These are phyloP conservation scores for Rhynchomys soricoides DNA, from an alignment of 2,113 vertebrate genomes.

Conservation along the genomic window DNA sequence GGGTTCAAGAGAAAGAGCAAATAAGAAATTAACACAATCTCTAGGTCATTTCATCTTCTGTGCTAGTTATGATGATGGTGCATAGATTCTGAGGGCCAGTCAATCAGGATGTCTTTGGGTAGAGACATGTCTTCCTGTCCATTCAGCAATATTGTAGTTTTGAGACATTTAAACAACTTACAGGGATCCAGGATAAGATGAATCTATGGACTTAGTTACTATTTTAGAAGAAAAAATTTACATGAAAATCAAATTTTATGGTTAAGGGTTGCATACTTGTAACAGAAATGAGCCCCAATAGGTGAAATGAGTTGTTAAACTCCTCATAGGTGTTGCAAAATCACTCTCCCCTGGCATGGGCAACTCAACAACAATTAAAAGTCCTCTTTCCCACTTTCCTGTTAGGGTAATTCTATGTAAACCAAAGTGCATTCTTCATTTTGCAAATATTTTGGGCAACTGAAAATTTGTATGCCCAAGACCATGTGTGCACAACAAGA, in stretches of 20 bases:
- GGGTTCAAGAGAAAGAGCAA: constrained; percentile 55
- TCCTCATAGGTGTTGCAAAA: background rate
- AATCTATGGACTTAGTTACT: constrained; percentile 44
- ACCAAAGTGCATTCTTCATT: background rate
- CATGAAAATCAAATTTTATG: background rate
- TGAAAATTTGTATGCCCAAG: background rate
- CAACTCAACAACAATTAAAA: background rate
- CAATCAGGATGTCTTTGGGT: constrained; percentile 48
- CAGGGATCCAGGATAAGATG: constrained; percentile 49
- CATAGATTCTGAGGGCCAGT: constrained; percentile 66
- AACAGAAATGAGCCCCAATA: background rate
- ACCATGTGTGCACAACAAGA: background rate
- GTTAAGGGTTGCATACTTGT: background rate
- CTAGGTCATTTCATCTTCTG: constrained; percentile 41
- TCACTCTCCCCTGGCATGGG: rapidly evolving
- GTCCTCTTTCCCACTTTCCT: background rate
- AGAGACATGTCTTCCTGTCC: constrained; percentile 36
- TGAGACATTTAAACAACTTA: constrained; percentile 51
- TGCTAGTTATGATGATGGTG: constrained; percentile 57
- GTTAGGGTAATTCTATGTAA: background rate
- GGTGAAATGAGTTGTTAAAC: background rate
- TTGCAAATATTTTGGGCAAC: background rate
- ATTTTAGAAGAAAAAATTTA: constrained; percentile 12
- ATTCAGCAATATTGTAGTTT: background rate
- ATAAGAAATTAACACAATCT: constrained; percentile 77